A percentile compares a stretch with the other conserved stretches of the same genome.
Evolutionary conservation across 1,140 invertebrate genomes (phyloP).

Genomic region (Drosophila asahinai): DNA sequence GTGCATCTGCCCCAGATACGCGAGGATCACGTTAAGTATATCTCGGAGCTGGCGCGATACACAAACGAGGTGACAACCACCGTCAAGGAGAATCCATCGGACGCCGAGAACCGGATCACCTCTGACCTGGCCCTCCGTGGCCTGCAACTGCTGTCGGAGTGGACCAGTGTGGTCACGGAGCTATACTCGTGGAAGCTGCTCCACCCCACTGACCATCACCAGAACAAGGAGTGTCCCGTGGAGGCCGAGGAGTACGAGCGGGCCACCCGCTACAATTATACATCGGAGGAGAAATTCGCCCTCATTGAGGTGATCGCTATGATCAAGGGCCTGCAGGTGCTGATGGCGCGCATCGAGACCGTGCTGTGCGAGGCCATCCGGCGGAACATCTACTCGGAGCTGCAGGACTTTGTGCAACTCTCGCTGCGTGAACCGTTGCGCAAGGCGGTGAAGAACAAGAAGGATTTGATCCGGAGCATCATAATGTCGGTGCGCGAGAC

Average conservation of each 20-base stretch:
- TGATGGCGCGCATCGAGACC: slow-evolving; percentile 99
- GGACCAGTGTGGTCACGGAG: slow-evolving; percentile 99
- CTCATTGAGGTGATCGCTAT: slow-evolving; percentile 99
- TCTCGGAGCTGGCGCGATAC: slow-evolving; percentile 97
- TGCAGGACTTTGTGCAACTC: slow-evolving; percentile 99
- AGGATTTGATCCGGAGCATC: slow-evolving; percentile 97
- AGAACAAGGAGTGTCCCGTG: slow-evolving; percentile 97
- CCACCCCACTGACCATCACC: slow-evolving; percentile 98
- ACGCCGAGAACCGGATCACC: slow-evolving; percentile 97
- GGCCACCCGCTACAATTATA: slow-evolving; percentile 99
- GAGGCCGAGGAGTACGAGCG: slow-evolving; percentile 99
- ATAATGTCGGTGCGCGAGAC: slow-evolving; percentile 98
- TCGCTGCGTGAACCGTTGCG: slow-evolving; percentile 95
- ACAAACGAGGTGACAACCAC: slow-evolving; percentile 97
- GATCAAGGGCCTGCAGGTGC: slow-evolving; percentile 99
- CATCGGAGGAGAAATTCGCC: slow-evolving; percentile 98
- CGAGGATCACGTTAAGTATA: slow-evolving; percentile 99
- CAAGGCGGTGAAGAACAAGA: slow-evolving; percentile 99
- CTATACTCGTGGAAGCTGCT: slow-evolving; percentile 99
- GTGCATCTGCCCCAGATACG: slow-evolving; percentile 97
- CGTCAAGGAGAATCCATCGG: slow-evolving; percentile 96
- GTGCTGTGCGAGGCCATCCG: slow-evolving; percentile 98
- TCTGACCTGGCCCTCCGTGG: slow-evolving; percentile 96
- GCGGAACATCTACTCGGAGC: slow-evolving; percentile 97
- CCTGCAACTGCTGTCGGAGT: slow-evolving; percentile 96